Evolutionary conservation across 2,797 vertebrate genomes (phyloP), one percentile per base, ranked within the genome.

Genomic region (Cossypha niveicapilla): DNA sequence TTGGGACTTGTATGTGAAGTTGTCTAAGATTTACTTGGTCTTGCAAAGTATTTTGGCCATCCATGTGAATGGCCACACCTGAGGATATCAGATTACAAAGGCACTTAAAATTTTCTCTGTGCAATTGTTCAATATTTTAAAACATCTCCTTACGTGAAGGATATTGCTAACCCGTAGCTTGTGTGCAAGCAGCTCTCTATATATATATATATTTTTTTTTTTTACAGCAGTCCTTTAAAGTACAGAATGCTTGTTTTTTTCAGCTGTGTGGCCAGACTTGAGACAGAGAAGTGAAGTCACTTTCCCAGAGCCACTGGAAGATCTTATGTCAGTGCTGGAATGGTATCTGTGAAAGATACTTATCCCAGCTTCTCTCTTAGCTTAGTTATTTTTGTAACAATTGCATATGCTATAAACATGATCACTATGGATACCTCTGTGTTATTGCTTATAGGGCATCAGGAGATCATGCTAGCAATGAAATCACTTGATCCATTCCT

Each of bases 331-430:
- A 58, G 28, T 80, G 60, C 27, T 94, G 82, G 67, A 88, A 84
- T 63, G 62, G 2, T 79, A 48, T 67, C 71, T 77, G 27, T 91
- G 47, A n/a, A 68, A 60, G 67, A 72, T 53, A 54, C 19, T 90
- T 81, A 53, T 21, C 80, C 58, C 47, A 62, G 70, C 45, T 90
- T 89, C 63, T 82, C 45, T 71, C 48, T 63, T 70, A 61, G 75
- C 66, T 57, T 58, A 54, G 77, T 74, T 94, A 16, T 87, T 96
- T 93, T 90, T 88, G 30, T 84, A 66, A 60, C 66, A 44, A 67
- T n/a, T 50, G 27, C 17, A 2, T 74, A 6, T 57, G 45, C 71
- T 86, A 24, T 56, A 56, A 23, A 63, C 92, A 48, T 1, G 15
- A 42, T 86, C 62, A 45, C 62, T 74, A 28, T 60, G 81, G 35